Evolutionary conservation across 2,113 vertebrate genomes (phyloP), one percentile per base, ranked within the genome.

Genomic region (Leptobrachium ailaonicum): DNA sequence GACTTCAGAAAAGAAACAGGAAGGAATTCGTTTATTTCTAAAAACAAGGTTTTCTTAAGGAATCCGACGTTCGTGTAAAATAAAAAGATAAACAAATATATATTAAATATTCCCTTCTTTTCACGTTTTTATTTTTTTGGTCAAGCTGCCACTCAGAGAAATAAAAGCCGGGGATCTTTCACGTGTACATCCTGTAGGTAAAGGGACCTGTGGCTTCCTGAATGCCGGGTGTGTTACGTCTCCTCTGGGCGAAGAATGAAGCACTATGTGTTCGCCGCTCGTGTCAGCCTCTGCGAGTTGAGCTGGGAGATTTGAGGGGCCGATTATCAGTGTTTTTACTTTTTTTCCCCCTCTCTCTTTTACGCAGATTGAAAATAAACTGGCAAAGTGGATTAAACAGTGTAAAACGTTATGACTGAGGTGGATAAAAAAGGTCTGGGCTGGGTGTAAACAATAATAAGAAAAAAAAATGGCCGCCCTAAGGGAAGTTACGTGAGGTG

Each of bases 121-220:
- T 42, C 2, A 42, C 2, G 20, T 41, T 32, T 54, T 44, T 8
- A 44, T 45, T 58, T 63, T 54, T 67, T 3, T 6, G 62, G 74
- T 76, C 75, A 68, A 11, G 45, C 5, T 53, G 64, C 64, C 41
- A 11, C 72, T 62, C 54, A n/a, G 14, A 60, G 54, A 9, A 56
- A 62, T 20, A 74, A 74, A 74, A 43, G 60, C 58, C 72, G 63
- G 72, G 56, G 63, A 62, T 14, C 56, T 63, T 8, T 3, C 41
- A 74, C 60, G 20, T 42, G 72, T 74, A 67, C 11, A n/a, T 68
- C 54, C 63, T 76, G 64, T 32, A 66, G 47, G 64, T 56, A 68
- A 32, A 56, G 45, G 74, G 44, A 0, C 20, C 44, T 6, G 62
- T 62, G 3, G 66, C 13, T 76, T 76, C 74, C 62, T 50, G 63